Evolutionary conservation across 1,140 invertebrate genomes (phyloP).

Genomic region (Cyclina sinensis): DNA sequence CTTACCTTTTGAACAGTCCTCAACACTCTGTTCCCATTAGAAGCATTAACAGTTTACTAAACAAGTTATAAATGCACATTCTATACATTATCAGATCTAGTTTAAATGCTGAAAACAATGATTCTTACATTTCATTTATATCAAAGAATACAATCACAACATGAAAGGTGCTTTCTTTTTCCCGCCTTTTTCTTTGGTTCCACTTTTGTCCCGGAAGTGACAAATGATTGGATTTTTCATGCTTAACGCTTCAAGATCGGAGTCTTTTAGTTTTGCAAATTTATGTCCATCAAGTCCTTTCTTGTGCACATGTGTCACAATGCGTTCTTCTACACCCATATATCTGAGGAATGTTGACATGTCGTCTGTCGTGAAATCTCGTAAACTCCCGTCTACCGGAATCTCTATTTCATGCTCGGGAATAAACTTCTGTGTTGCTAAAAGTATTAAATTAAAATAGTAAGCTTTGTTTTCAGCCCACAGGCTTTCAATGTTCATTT

Average conservation of each 20-base stretch:
- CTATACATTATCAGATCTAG: not conserved
- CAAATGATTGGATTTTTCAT: slow-evolving; percentile 75
- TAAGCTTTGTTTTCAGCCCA: too few relatives aligned
- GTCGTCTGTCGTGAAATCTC: slow-evolving; percentile 72
- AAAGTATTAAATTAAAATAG: too few relatives aligned
- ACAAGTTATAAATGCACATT: not conserved
- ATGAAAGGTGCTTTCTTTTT: slow-evolving; percentile 69
- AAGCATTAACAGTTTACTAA: too few relatives aligned
- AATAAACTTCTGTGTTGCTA: slow-evolving; percentile 68
- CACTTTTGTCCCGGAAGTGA: slow-evolving; percentile 75
- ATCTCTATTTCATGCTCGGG: slow-evolving; percentile 91
- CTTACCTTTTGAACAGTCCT: too few relatives aligned
- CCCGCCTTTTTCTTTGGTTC: slow-evolving; percentile 55
- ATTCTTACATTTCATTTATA: not conserved
- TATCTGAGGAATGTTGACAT: slow-evolving; percentile 74
- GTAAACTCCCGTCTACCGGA: slow-evolving; percentile 88
- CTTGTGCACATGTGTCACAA: slow-evolving; percentile 71
- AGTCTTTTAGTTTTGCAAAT: slow-evolving; percentile 76
- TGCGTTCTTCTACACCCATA: slow-evolving; percentile 71
- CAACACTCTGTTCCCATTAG: too few relatives aligned
- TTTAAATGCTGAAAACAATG: not conserved
- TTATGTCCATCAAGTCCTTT: slow-evolving; percentile 74
- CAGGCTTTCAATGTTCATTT: not conserved
- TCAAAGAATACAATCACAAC: slow-evolving; percentile 24
- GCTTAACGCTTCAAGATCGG: slow-evolving; percentile 73